These are phyloP conservation scores for Calidris pygmaea DNA, from an alignment of 2,113 vertebrate species.

Conservation along the genomic window DNA sequence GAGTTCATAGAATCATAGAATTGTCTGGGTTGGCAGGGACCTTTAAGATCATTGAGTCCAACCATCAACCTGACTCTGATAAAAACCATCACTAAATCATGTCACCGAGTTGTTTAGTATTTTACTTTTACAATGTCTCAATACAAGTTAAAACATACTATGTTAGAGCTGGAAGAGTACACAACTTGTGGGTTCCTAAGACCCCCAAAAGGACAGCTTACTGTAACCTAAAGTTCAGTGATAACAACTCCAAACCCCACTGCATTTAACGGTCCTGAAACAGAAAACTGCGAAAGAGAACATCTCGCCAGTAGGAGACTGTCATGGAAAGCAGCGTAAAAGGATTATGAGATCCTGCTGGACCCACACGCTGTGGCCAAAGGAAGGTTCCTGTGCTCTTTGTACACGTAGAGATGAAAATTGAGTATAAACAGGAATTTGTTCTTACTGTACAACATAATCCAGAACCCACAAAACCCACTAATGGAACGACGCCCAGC, in stretches of 20 bases:
- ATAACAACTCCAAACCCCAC: background rate
- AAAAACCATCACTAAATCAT: too few species aligned
- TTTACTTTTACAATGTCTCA: background rate
- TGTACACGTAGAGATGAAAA: background rate
- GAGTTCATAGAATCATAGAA: background rate
- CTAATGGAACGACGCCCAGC: background rate
- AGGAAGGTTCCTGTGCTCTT: background rate
- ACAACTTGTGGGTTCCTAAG: background rate
- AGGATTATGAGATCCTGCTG: background rate
- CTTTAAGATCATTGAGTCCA: too few species aligned
- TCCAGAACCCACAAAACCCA: background rate
- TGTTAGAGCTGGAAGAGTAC: background rate
- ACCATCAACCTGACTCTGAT: too few species aligned
- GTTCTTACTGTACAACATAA: background rate
- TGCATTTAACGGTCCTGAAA: background rate
- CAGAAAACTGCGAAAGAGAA: background rate
- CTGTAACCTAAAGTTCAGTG: background rate
- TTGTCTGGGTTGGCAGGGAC: too few species aligned
- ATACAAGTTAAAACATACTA: background rate
- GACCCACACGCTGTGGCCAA: accelerated
- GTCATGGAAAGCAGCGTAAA: background rate
- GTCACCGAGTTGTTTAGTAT: background rate
- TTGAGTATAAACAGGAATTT: background rate
- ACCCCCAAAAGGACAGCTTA: background rate
- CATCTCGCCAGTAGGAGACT: background rate